Evolutionary conservation across 2,888 invertebrate genomes (phyloP).

Genomic region (Hydrotaea cyrtoneurina): DNA sequence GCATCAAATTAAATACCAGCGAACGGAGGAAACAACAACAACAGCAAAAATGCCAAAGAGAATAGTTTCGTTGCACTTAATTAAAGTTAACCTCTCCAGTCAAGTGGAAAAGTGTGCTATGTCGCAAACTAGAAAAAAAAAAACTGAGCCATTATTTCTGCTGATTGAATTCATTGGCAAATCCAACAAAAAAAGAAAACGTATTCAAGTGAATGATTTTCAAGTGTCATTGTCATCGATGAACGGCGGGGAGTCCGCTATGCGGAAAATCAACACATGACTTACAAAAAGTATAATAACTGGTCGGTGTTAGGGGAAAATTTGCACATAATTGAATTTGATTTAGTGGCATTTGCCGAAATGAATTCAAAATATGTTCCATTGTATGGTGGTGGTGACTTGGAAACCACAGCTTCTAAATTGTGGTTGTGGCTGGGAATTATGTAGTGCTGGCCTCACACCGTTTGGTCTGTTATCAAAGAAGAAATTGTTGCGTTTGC

Average conservation of each 20-base stretch:
- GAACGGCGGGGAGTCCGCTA: neutral
- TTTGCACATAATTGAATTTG: neutral
- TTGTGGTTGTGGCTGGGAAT: slow-evolving; percentile 23
- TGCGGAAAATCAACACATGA: slow-evolving; percentile 37
- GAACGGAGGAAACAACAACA: neutral
- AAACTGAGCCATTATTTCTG: slow-evolving; percentile 47
- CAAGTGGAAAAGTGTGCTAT: slow-evolving; percentile 66
- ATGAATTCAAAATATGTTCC: slow-evolving; percentile 56
- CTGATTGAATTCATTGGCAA: slow-evolving; percentile 50
- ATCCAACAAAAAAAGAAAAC: slow-evolving; percentile 45
- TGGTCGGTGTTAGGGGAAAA: slow-evolving; percentile 30
- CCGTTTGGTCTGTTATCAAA: neutral
- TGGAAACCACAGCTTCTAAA: slow-evolving; percentile 20
- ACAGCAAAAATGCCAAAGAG: slow-evolving; percentile 4
- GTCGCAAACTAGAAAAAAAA: neutral
- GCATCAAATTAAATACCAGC: slow-evolving; percentile 51
- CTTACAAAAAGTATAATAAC: slow-evolving; percentile 32
- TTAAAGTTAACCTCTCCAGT: slow-evolving; percentile 65
- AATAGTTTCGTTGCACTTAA: slow-evolving; percentile 63
- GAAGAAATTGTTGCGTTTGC: slow-evolving; percentile 1
- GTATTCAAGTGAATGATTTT: slow-evolving; percentile 63
- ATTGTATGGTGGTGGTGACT: slow-evolving; percentile 41
- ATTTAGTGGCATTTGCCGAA: slow-evolving; percentile 18
- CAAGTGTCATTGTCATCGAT: slow-evolving; percentile 61
- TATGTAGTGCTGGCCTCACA: slow-evolving; percentile 44